These are phyloP conservation scores for Protobothrops mucrosquamatus DNA, from an alignment of 2,113 vertebrate genomes.

Conservation along the genomic window DNA sequence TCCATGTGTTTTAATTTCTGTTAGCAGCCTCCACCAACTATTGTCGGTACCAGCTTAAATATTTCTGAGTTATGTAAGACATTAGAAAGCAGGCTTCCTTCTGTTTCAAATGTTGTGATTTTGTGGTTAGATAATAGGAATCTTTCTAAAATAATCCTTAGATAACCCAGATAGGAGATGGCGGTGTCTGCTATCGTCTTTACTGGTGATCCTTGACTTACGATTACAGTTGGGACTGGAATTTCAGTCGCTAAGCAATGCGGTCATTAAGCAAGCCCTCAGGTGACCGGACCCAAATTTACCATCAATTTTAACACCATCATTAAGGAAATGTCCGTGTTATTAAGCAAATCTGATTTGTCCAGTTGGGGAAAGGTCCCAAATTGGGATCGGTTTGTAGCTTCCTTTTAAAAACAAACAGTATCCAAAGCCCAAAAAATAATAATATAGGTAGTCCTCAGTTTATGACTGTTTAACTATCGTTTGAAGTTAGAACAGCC, in stretches of 20 bases:
- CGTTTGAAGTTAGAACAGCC: neutral
- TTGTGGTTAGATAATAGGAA: neutral
- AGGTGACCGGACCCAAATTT: neutral
- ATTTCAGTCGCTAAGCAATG: neutral
- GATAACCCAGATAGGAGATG: neutral
- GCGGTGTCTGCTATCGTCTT: neutral
- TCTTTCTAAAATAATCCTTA: neutral
- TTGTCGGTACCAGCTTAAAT: neutral
- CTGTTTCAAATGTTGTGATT: neutral
- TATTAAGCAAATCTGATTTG: neutral
- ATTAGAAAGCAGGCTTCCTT: neutral
- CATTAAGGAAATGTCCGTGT: neutral
- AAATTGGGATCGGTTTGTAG: neutral
- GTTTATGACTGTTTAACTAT: neutral
- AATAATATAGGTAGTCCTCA: neutral
- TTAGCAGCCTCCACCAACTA: neutral
- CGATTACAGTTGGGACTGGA: neutral
- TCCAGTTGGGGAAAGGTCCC: neutral
- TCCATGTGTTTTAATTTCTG: neutral
- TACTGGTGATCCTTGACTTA: neutral
- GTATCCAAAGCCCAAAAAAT: no score
- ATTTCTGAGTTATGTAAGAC: neutral
- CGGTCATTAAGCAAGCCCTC: neutral
- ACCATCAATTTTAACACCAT: neutral
- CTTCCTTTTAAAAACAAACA: neutral